Conservation (phyloP, 1,140 invertebrate species). For the Ips typographus region DNA sequence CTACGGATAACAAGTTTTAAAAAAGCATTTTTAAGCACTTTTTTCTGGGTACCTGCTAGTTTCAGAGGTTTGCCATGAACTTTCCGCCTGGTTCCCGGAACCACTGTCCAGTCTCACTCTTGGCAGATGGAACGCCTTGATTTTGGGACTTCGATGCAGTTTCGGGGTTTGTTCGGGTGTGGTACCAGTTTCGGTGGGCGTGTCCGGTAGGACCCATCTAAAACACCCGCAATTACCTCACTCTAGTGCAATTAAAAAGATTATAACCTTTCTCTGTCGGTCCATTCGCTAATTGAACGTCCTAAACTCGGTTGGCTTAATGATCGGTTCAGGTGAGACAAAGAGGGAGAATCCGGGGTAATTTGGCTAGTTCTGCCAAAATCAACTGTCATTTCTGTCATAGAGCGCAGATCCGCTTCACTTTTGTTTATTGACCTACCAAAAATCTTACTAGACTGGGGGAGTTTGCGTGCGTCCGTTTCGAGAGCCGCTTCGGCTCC, state of each 20-base stretch:
- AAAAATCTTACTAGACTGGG: too few relatives aligned
- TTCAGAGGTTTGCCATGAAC: conserved; percentile 25
- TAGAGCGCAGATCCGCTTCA: conserved; percentile 70
- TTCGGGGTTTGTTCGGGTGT: conserved; percentile 50
- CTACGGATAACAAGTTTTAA: too few relatives aligned
- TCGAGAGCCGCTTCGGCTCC: too few relatives aligned
- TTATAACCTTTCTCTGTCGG: conserved; percentile 56
- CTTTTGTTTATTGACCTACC: conserved; percentile 59
- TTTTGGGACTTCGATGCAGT: conserved; percentile 45
- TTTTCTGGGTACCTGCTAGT: conserved; percentile 30
- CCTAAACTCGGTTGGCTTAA: conserved; percentile 79
- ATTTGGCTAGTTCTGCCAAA: conserved; percentile 62
- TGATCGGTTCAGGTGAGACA: conserved; percentile 62
- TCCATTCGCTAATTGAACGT: conserved; percentile 79
- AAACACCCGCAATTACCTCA: too few relatives aligned
- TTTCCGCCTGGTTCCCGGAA: conserved; percentile 13
- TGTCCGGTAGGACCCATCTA: conserved; percentile 65
- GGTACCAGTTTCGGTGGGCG: too few relatives aligned
- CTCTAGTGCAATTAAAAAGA: too few relatives aligned
- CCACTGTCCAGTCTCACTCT: conserved; percentile 30
- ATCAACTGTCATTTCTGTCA: conserved; percentile 88
- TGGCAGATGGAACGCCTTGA: conserved; percentile 33
- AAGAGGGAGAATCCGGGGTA: conserved; percentile 49
- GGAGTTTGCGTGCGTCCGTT: too few relatives aligned
- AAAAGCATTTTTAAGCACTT: too few relatives aligned